Evolutionary conservation across 2,888 invertebrate species (phyloP).

Genomic region (Anagyrus pseudococci): DNA sequence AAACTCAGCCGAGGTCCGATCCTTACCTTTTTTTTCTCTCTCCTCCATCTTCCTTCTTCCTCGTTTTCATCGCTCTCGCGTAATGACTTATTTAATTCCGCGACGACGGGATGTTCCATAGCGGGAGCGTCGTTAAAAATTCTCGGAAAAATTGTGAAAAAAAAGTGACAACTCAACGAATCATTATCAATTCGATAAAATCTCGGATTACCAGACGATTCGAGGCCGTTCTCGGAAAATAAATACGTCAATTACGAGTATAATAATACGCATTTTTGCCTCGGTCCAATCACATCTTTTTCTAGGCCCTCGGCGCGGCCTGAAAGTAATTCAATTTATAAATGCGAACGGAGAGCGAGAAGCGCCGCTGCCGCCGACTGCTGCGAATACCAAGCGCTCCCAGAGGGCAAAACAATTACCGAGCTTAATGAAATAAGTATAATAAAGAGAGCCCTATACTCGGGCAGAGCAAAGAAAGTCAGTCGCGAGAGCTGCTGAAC

Average conservation of each 20-base stretch:
- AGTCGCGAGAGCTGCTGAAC: not conserved
- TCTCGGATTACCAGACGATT: no score
- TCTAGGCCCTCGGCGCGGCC: not conserved
- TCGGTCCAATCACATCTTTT: not conserved
- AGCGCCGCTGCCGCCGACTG: not conserved
- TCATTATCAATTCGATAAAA: no score
- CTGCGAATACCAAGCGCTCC: slow-evolving; percentile 4
- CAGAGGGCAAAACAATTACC: slow-evolving; percentile 26
- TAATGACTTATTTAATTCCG: no score
- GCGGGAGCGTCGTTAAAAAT: no score
- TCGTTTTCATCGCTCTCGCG: no score
- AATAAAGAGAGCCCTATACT: not conserved
- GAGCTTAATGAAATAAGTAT: slow-evolving; percentile 21
- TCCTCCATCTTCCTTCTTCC: no score
- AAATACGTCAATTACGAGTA: slow-evolving; percentile 10
- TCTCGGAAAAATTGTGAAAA: no score
- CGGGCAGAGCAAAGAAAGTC: not conserved
- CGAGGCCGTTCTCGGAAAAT: not conserved
- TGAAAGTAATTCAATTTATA: slow-evolving; percentile 25
- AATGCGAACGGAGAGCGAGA: not conserved
- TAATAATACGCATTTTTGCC: slow-evolving; percentile 1
- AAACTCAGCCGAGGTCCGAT: no score
- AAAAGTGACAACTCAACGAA: no score
- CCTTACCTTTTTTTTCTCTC: no score
- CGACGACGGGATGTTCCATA: no score